phyloP scores from a whole-genome alignment of 2,113 vertebrate genomes.

The Recurvirostra avosetta region DNA sequence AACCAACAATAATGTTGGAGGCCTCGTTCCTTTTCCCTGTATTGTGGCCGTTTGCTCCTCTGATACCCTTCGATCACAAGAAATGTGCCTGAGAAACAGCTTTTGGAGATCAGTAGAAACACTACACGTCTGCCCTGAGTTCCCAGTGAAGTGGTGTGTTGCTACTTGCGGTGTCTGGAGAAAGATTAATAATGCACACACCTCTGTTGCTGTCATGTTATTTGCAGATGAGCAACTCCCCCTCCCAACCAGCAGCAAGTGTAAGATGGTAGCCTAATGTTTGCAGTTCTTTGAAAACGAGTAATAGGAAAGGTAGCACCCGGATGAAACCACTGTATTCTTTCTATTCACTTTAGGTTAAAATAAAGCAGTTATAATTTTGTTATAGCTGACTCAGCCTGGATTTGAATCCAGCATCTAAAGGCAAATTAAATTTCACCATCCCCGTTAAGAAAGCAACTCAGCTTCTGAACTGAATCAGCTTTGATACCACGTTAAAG shows the following conservation, averaged over 20 bases:
- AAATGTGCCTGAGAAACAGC: not conserved
- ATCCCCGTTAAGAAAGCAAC: not conserved
- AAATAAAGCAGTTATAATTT: not conserved
- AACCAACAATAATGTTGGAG: not conserved
- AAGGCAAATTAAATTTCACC: constrained; percentile 41
- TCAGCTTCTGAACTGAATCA: constrained; percentile 25
- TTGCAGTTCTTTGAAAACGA: not conserved
- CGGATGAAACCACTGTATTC: not conserved
- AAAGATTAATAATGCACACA: not conserved
- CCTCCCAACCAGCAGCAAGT: not conserved
- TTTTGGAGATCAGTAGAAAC: not conserved
- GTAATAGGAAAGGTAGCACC: not conserved
- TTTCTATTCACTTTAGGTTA: not conserved
- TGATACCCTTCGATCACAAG: not conserved
- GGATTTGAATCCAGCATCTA: not conserved
- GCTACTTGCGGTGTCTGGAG: not conserved
- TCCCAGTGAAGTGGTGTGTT: not conserved
- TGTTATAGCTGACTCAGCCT: not conserved
- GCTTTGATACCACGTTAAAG: not conserved
- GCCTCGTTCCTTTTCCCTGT: not conserved
- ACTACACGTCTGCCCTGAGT: fast-evolving
- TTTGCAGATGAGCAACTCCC: not conserved
- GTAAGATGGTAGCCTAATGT: fast-evolving
- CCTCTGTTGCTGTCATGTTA: not conserved
- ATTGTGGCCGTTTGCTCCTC: not conserved